Base-by-base conservation (phyloP, 2,888 invertebrate species). In the Leucoptera coffeella region DNA sequence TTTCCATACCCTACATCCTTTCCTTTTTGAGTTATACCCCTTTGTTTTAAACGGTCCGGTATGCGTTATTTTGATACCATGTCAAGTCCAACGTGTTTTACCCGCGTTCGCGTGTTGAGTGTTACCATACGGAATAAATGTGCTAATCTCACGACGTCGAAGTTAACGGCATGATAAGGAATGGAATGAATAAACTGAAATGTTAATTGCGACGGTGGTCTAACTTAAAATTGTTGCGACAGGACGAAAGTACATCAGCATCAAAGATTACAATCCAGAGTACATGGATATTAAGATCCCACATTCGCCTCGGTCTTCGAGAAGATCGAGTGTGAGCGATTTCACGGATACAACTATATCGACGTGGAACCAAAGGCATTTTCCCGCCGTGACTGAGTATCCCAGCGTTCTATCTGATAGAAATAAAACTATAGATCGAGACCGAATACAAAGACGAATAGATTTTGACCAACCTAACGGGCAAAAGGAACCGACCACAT, bases 271-370 rank as follows among this genome's bases (percentile, higher is more conserved):
- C 54, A 65, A 65, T 30, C 65, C 67, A 27, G 67, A 67, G 20
- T 38, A 46, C 33, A 42, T 65, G 41, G 54, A 50, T 17, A 23
- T 22, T 40, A 52, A 43, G 28, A 25, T 42, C 35, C 49, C 56
- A 43, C 35, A 60, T 35, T 67, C 67, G 35, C 65, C 65, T 41
- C 58, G 61, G 32, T 67, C 65, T 42, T 67, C 64, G 0, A 27
- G 61, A 27, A 52, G 67, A 48, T 69, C 69, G 39, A 69, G 67
- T 34, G 40, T 62, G 48, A 65, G 65, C 46, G 69, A 69, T 44
- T 71, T 72, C 37, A 72, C 72, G 27, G 73, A 73, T 38, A 73
- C 69, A 2, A 67, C 69, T 0, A 65, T 67, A 33, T 69, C 69
- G 0, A 69, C 65, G 0, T 69, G 67, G 67, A 67, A 67, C 30